phyloP scores from a whole-genome alignment of 2,113 vertebrate species.

The Hyla sarda region DNA sequence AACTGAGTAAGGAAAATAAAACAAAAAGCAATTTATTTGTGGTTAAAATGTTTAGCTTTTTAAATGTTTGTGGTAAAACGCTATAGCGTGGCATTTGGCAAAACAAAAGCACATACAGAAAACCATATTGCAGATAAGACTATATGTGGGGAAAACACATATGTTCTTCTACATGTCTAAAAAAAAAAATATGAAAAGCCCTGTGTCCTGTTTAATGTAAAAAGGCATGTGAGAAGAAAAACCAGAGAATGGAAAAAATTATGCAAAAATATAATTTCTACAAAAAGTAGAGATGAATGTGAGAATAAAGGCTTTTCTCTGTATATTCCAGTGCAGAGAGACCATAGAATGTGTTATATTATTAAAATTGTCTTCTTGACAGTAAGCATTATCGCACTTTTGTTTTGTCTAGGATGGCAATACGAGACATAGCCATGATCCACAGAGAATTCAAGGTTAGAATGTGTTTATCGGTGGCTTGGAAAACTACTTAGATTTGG shows the following conservation, averaged over 20 bases:
- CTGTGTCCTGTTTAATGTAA: not conserved
- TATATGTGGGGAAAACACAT: not conserved
- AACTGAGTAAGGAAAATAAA: not conserved
- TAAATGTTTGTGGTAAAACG: conserved; percentile 15
- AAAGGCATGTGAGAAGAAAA: not conserved
- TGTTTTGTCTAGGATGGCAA: conserved; percentile 41
- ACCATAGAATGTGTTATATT: conserved; percentile 8
- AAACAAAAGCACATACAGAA: conserved; percentile 25
- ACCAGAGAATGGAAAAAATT: not conserved
- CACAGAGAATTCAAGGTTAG: conserved; percentile 44
- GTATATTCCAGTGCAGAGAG: not conserved
- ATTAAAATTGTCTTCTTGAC: conserved; percentile 21
- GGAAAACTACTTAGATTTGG: conserved; percentile 35
- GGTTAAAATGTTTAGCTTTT: conserved; percentile 28
- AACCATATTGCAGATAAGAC: conserved; percentile 3
- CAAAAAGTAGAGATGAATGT: not conserved
- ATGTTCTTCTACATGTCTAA: not conserved
- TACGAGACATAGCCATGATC: conserved; percentile 35
- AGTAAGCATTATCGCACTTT: conserved; percentile 36
- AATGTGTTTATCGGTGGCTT: conserved; percentile 43
- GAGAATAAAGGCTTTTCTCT: not conserved
- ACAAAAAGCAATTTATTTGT: conserved; percentile 37
- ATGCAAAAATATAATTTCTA: not conserved
- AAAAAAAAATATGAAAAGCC: not conserved
- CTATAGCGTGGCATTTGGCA: conserved; percentile 7